phyloP scores from a whole-genome alignment of 1,140 invertebrate genomes.

The Dolichoris vasculosae region DNA sequence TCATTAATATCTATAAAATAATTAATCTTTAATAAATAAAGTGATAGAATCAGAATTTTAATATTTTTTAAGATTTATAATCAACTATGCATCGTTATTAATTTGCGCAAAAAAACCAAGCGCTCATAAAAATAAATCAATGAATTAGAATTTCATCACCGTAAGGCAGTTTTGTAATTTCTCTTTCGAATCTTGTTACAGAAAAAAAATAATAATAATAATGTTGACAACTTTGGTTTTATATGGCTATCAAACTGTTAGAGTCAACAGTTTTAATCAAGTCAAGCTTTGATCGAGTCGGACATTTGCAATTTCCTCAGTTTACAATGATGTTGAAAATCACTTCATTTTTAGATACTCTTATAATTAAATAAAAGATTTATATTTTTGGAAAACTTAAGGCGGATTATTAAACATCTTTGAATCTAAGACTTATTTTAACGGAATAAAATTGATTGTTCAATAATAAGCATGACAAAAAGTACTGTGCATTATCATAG shows the following conservation, averaged over 20 bases:
- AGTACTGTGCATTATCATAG: too few species aligned
- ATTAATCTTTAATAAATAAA: background rate
- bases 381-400: background rate
- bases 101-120: background rate
- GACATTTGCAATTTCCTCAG: background rate
- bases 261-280: background rate
- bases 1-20: background rate
- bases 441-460: too few species aligned
- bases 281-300: too few species aligned
- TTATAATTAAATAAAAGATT: background rate
- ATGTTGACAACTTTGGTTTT: background rate
- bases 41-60: background rate
- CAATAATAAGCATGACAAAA: too few species aligned
- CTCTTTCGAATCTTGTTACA: background rate
- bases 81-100: too few species aligned
- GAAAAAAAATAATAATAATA: conserved; percentile 4
- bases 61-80: background rate
- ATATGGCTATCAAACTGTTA: background rate
- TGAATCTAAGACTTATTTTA: too few species aligned
- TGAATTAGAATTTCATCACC: background rate
- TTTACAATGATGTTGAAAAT: background rate
- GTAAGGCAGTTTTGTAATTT: background rate
- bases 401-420: too few species aligned
- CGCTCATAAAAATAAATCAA: background rate
- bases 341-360: too few species aligned